Conservation (phyloP, 2,113 vertebrate species). For the Odontesthes bonariensis region DNA sequence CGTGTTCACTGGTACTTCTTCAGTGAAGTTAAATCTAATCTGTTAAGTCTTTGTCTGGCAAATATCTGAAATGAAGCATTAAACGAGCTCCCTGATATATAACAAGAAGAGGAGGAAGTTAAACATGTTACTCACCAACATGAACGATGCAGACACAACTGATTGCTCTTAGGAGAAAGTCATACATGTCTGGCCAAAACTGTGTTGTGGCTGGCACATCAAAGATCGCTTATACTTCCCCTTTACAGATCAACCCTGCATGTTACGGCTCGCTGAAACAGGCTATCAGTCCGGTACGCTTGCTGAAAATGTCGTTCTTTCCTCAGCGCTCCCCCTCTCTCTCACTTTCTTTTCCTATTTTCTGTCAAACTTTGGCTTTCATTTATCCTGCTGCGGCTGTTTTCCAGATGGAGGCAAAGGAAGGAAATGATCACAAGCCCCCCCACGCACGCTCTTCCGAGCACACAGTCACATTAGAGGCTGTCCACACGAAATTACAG, state of each 20-base stretch:
- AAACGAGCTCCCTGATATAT: neutral
- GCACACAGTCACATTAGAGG: neutral
- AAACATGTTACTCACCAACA: constrained; percentile 42
- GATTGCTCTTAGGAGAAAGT: constrained; percentile 20
- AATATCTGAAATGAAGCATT: too few relatives aligned
- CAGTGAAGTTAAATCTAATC: too few relatives aligned
- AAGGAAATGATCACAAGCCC: constrained; percentile 49
- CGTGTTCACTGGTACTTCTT: too few relatives aligned
- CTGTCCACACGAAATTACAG: constrained; percentile 26
- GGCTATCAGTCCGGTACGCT: neutral
- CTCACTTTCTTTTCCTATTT: constrained; percentile 37
- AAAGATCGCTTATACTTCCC: neutral
- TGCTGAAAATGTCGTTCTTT: neutral
- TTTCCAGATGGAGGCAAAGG: constrained; percentile 23
- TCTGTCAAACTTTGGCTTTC: constrained; percentile 6
- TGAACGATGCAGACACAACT: constrained; percentile 33
- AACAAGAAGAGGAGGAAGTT: neutral
- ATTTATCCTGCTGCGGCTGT: constrained; percentile 1
- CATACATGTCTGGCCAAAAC: constrained; percentile 44
- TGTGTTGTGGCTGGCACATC: neutral
- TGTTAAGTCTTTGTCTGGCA: too few relatives aligned
- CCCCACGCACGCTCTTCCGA: neutral
- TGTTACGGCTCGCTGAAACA: neutral
- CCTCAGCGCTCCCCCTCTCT: too few relatives aligned
- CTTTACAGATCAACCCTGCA: neutral